These are phyloP conservation scores for Bombus turneri DNA, from an alignment of 1,140 invertebrate genomes.

Conservation along the genomic window DNA sequence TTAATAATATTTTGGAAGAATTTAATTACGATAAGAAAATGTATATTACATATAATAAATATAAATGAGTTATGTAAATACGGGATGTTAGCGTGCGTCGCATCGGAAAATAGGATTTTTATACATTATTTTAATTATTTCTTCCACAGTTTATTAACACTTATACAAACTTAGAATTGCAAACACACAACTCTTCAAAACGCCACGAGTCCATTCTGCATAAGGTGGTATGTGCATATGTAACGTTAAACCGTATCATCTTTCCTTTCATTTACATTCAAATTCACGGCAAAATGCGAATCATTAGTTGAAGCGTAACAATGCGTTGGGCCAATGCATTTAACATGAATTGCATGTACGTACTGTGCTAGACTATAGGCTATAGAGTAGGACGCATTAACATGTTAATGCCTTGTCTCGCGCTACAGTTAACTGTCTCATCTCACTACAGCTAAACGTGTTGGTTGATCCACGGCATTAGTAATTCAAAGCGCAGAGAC, in stretches of 20 bases:
- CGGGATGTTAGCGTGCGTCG: neutral
- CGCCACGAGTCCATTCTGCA: too few relatives aligned
- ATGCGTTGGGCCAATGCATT: slow-evolving; percentile 47
- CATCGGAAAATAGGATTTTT: neutral
- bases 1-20: neutral
- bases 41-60: slow-evolving; percentile 2
- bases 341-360: slow-evolving; percentile 51
- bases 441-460: slow-evolving; percentile 44
- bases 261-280: slow-evolving; percentile 43
- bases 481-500: slow-evolving; percentile 45
- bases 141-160: neutral
- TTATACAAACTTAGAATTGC: neutral
- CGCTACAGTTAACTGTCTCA: slow-evolving; percentile 44
- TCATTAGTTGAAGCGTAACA: slow-evolving; percentile 41
- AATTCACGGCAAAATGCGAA: slow-evolving; percentile 25
- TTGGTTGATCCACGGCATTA: slow-evolving; percentile 47
- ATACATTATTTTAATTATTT: neutral
- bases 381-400: slow-evolving; percentile 39
- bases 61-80: neutral
- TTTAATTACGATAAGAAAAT: neutral
- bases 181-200: neutral
- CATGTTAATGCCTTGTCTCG: slow-evolving; percentile 55
- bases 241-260: slow-evolving; percentile 24
- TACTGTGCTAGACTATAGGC: slow-evolving; percentile 6
- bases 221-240: neutral